Base-by-base conservation (phyloP, 2,888 invertebrate species). In the Amiota mariae region DNA sequence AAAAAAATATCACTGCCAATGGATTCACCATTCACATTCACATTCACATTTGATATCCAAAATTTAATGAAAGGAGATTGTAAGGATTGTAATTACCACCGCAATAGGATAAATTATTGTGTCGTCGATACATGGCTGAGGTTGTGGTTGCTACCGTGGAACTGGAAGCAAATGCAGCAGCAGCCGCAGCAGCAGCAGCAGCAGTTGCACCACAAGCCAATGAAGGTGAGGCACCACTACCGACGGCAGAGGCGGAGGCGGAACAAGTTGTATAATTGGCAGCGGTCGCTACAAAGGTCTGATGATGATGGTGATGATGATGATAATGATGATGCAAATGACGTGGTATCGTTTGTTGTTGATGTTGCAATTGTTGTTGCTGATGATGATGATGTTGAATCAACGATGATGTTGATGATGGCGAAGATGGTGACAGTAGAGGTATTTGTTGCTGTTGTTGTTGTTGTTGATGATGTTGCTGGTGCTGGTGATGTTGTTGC, bases 61-160 rank as follows among this genome's bases (percentile, higher is more conserved):
- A 54, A 36, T 36, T 54, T 54, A 54, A 54, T 13, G 20, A 18
- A 59, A 59, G 59, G 20, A 36, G 2, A 36, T n/a, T n/a, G n/a
- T n/a, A 36, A 6, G 36, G 36, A 59, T 63, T 63, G 82, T 87
- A 89, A 87, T 88, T 90, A 89, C 90, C 90, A 82, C 89, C 89
- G 78, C 90, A 90, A 83, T 90, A 90, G 71, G 90, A 88, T 80
- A 90, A 81, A 82, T 89, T 89, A 81, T 88, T 89, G 78, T 90
- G 90, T 63, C 90, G 89, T 75, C 90, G 83, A 78, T 90, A 90
- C 90, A 90, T 90, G 66, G 81, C 80, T 73, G 78, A 77, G 63
- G 81, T 81, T 75, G 78, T 78, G 72, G 81, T 77, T 72, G 78
- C 77, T 73, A 80, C 73, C 57, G 46, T n/a, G n/a, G 70, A 46